Conservation (phyloP, 2,113 vertebrate genomes). For the Lepidothrix coronata region DNA sequence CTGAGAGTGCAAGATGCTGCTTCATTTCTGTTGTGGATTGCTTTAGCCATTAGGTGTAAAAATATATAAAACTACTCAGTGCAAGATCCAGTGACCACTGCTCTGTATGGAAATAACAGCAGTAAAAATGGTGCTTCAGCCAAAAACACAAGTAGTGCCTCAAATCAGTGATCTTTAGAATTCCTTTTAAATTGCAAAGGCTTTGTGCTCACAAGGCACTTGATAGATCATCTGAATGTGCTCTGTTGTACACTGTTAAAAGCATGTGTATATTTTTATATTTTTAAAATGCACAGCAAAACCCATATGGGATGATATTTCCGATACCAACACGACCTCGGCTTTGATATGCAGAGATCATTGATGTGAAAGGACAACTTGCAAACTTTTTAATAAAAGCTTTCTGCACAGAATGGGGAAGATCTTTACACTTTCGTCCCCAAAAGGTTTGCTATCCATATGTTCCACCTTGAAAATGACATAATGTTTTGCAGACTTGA, state of each 20-base stretch:
- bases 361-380: constrained; percentile 66
- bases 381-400: constrained; percentile 60
- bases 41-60: not conserved
- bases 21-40: constrained; percentile 15
- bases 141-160: not conserved
- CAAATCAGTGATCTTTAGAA: not conserved
- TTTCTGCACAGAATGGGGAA: constrained; percentile 65
- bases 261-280: constrained; percentile 63
- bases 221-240: constrained; percentile 45
- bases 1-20: not conserved
- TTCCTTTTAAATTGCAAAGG: constrained; percentile 4
- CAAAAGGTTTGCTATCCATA: constrained; percentile 59
- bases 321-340: constrained; percentile 53
- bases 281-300: constrained; percentile 67
- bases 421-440: constrained; percentile 56
- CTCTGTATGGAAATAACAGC: not conserved
- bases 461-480: constrained; percentile 53
- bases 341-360: constrained; percentile 63
- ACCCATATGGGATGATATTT: constrained; percentile 61
- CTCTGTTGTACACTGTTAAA: constrained; percentile 55
- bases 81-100: not conserved
- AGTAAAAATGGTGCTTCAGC: not conserved
- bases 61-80: not conserved
- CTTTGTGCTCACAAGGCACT: constrained; percentile 18
- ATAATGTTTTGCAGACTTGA: constrained; percentile 39